A percentile compares a stretch with the other conserved stretches of the same genome.
Evolutionary conservation across 2,113 vertebrate genomes (phyloP).

Genomic region (Syngnathus scovelli): DNA sequence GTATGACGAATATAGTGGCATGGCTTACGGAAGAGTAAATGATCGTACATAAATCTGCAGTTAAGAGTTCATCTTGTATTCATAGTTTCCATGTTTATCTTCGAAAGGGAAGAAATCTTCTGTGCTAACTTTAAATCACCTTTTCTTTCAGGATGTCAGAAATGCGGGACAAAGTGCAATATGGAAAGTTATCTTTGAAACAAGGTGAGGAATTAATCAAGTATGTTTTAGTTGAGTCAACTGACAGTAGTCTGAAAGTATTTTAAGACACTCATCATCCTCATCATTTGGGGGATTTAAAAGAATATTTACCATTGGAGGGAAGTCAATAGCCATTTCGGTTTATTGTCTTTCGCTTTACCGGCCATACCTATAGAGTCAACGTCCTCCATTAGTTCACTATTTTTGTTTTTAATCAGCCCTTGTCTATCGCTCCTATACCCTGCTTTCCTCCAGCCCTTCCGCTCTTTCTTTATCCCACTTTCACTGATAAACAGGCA

Average conservation of each 20-base stretch:
- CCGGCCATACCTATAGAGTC: not conserved
- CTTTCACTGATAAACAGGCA: slow-evolving; percentile 12
- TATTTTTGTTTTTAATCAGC: not conserved
- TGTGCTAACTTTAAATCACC: not conserved
- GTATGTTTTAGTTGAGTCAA: too few species aligned
- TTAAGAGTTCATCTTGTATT: not conserved
- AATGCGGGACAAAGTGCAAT: not conserved
- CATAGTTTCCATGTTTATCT: slow-evolving; percentile 5
- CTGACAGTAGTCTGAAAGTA: too few species aligned
- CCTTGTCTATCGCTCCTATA: not conserved
- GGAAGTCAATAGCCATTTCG: too few species aligned
- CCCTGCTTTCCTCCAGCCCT: not conserved
- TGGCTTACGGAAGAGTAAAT: not conserved
- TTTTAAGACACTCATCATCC: too few species aligned
- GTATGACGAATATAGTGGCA: not conserved
- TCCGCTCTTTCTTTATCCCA: slow-evolving; percentile 10
- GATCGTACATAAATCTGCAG: slow-evolving; percentile 4
- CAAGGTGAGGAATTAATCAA: too few species aligned
- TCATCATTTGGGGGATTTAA: too few species aligned
- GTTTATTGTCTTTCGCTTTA: not conserved
- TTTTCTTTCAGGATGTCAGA: not conserved
- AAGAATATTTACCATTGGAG: too few species aligned
- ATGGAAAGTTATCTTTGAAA: not conserved
- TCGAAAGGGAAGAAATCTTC: not conserved
- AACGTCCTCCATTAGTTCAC: not conserved